These are phyloP conservation scores for Chironomus striatipennis DNA, from an alignment of 1,140 invertebrate species.

Conservation along the genomic window DNA sequence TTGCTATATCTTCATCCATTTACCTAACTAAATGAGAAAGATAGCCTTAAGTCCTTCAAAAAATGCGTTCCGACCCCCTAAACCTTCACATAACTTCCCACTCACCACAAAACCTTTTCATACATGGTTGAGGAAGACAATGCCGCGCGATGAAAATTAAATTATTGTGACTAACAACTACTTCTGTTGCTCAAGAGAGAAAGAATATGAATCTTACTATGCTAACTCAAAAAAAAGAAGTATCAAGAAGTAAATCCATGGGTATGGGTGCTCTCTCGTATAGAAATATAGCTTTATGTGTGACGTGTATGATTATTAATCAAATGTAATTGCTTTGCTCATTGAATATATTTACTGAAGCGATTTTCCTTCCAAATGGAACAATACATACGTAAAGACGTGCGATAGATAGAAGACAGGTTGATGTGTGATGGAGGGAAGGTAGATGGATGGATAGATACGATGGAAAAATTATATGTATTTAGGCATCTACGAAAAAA, in stretches of 20 bases:
- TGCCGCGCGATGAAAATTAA: slow-evolving; percentile 21
- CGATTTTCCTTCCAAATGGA: slow-evolving; percentile 23
- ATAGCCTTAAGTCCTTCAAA: no score
- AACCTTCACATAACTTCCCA: no score
- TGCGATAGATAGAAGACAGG: not conserved
- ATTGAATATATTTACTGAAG: slow-evolving; percentile 23
- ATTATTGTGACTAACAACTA: slow-evolving; percentile 23
- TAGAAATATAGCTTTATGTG: not conserved
- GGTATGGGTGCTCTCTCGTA: no score
- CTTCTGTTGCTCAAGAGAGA: not conserved
- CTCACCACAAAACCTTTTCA: not conserved
- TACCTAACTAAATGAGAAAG: no score
- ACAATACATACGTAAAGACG: not conserved
- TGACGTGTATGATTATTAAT: slow-evolving; percentile 23
- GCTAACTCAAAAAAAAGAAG: no score
- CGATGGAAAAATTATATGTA: not conserved
- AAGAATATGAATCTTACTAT: not conserved
- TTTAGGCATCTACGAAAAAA: slow-evolving; percentile 18
- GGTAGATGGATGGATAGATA: not conserved
- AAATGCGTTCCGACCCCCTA: no score
- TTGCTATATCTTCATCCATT: no score
- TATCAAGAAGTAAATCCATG: no score
- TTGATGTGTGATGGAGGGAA: not conserved
- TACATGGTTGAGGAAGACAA: slow-evolving; percentile 7
- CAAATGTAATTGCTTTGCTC: slow-evolving; percentile 23